A percentile compares a stretch with the other conserved stretches of the same genome.
phyloP scores from a whole-genome alignment of 2,888 invertebrate genomes.

The Torymus tubicola region DNA sequence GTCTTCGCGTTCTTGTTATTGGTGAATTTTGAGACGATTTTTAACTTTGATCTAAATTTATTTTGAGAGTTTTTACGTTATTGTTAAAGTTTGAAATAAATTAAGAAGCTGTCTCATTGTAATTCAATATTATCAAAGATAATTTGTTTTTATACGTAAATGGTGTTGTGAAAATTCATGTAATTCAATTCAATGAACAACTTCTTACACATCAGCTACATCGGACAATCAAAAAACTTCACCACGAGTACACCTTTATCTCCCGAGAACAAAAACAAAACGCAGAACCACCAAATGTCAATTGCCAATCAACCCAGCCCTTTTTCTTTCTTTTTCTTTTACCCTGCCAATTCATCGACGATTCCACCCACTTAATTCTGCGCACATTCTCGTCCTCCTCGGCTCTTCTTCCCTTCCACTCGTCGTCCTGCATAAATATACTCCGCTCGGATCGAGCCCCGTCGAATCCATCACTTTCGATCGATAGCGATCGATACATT shows the following conservation, averaged over 20 bases:
- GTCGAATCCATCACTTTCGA: constrained; percentile 57
- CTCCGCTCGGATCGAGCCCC: constrained; percentile 8
- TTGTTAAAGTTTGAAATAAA: no score
- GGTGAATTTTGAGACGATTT: background rate
- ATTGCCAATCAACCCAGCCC: background rate
- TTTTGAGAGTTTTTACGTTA: no score
- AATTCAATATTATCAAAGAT: no score
- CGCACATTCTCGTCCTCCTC: background rate
- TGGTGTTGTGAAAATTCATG: no score
- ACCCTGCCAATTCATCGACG: constrained; percentile 25
- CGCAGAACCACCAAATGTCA: background rate
- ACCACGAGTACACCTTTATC: no score
- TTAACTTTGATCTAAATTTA: no score
- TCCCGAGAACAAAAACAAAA: no score
- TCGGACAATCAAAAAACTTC: no score
- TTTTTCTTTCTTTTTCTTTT: background rate
- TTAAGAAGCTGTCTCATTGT: no score
- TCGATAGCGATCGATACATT: constrained; percentile 59
- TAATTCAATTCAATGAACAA: no score
- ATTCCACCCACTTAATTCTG: constrained; percentile 13
- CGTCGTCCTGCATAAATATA: background rate
- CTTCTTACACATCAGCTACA: no score
- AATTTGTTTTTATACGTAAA: no score
- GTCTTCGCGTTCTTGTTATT: background rate
- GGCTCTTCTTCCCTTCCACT: background rate